Percentiles rank a stretch among this genome's conserved stretches.
phyloP scores from a whole-genome alignment of 2,113 vertebrate species.

The Oostethus manadensis region DNA sequence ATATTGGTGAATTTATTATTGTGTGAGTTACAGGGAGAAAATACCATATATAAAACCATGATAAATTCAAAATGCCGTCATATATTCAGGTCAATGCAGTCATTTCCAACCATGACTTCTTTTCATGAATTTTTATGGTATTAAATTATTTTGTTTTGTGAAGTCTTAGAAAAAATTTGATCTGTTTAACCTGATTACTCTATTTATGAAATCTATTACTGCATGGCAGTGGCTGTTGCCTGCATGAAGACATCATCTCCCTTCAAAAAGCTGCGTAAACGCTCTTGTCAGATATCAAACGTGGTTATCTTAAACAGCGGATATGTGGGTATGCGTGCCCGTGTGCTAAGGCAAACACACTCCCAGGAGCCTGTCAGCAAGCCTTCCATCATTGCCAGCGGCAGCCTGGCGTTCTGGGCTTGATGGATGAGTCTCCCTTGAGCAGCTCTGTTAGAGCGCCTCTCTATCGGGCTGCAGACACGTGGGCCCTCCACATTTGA shows the following conservation, averaged over 20 bases:
- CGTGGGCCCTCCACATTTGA: constrained; percentile 68
- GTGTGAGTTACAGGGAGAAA: too few species aligned
- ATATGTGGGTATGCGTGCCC: constrained; percentile 22
- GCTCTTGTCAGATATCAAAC: constrained; percentile 44
- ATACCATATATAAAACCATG: too few species aligned
- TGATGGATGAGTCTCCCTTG: constrained; percentile 70
- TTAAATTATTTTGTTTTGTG: too few species aligned
- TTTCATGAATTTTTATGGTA: too few species aligned
- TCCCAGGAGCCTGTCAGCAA: constrained; percentile 49
- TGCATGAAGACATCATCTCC: constrained; percentile 36
- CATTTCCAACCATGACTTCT: too few species aligned
- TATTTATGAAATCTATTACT: too few species aligned
- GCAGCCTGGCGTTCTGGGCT: constrained; percentile 54
- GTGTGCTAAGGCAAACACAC: constrained; percentile 23
- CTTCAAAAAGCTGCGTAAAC: constrained; percentile 38
- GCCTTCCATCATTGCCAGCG: constrained; percentile 63
- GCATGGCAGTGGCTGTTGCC: background rate
- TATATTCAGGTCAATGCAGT: too few species aligned
- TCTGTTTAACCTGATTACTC: too few species aligned
- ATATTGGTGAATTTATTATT: too few species aligned
- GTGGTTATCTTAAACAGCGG: constrained; percentile 35
- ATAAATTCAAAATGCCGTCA: too few species aligned
- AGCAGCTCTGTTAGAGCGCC: constrained; percentile 68
- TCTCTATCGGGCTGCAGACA: constrained; percentile 64
- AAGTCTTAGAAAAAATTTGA: too few species aligned